phyloP scores from a whole-genome alignment of 2,113 vertebrate genomes.

The Labeo rohita region DNA sequence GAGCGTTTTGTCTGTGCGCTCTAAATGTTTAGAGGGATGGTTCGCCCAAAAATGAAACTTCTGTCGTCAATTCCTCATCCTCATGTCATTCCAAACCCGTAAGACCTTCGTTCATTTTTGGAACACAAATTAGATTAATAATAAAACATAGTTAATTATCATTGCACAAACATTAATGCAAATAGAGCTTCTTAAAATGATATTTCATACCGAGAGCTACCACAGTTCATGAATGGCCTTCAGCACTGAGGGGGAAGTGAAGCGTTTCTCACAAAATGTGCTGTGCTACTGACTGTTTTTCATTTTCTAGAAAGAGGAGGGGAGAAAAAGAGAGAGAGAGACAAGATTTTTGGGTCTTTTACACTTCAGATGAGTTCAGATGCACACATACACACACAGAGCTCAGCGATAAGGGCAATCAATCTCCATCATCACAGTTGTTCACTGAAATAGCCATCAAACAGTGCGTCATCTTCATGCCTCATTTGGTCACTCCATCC shows the following conservation, averaged over 20 bases:
- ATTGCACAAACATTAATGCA: background rate
- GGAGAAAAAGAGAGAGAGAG: background rate
- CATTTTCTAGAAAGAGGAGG: background rate
- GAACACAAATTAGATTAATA: too few species aligned
- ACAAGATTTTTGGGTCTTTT: conserved; percentile 10
- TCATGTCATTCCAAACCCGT: too few species aligned
- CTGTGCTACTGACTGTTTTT: conserved; percentile 7
- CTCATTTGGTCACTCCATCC: conserved; percentile 37
- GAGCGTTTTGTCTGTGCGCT: background rate
- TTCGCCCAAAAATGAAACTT: too few species aligned
- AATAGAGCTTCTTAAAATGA: background rate
- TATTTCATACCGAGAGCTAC: background rate
- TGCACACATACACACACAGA: background rate
- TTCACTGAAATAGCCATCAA: conserved; percentile 32
- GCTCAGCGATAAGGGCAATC: conserved; percentile 24
- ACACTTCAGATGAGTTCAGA: conserved; percentile 18
- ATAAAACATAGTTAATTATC: too few species aligned
- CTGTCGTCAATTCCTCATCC: too few species aligned
- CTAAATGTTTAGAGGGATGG: background rate
- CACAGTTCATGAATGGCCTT: background rate
- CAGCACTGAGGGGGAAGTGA: conserved; percentile 29
- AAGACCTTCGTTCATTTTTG: too few species aligned
- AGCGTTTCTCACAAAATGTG: conserved; percentile 7
- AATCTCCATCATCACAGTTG: conserved; percentile 41
- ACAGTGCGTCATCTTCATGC: conserved; percentile 30